Percentiles rank a stretch among this genome's conserved stretches.
These are phyloP conservation scores for Ailurus styani DNA, from an alignment of 2,113 vertebrate genomes.

Conservation along the genomic window DNA sequence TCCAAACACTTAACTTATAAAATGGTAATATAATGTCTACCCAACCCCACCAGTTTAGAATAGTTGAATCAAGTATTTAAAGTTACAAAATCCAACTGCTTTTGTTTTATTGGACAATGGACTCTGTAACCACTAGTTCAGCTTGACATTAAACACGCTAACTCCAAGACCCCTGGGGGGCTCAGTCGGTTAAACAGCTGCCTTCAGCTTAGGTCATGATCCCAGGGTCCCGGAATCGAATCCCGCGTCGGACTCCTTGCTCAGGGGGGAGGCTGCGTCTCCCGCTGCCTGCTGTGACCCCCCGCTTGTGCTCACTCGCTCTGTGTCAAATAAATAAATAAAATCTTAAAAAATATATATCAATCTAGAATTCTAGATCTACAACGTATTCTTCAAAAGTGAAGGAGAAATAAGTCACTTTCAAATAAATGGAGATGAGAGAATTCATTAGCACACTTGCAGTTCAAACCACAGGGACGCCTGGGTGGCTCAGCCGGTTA, in stretches of 20 bases:
- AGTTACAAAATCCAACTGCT: background rate
- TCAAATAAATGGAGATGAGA: background rate
- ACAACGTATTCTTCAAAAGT: background rate
- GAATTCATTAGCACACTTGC: background rate
- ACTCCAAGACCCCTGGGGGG: background rate
- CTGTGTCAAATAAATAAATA: too few relatives aligned
- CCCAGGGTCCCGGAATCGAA: too few relatives aligned
- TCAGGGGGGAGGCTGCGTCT: too few relatives aligned
- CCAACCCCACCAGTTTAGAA: background rate
- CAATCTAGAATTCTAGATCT: background rate
- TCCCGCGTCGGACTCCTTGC: too few relatives aligned
- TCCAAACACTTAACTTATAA: background rate
- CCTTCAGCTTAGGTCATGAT: too few relatives aligned
- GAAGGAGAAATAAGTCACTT: background rate
- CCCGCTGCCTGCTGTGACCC: too few relatives aligned
- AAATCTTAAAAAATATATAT: too few relatives aligned
- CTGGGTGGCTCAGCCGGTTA: background rate
- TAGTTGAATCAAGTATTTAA: background rate
- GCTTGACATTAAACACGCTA: background rate
- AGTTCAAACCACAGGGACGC: background rate
- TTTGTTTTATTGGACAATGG: background rate
- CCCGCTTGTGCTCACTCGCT: too few relatives aligned
- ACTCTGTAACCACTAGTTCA: background rate
- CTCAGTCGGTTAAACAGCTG: background rate
- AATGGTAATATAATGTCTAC: background rate